Conservation (phyloP, 2,888 invertebrate genomes). For the Seladonia tumulorum region DNA sequence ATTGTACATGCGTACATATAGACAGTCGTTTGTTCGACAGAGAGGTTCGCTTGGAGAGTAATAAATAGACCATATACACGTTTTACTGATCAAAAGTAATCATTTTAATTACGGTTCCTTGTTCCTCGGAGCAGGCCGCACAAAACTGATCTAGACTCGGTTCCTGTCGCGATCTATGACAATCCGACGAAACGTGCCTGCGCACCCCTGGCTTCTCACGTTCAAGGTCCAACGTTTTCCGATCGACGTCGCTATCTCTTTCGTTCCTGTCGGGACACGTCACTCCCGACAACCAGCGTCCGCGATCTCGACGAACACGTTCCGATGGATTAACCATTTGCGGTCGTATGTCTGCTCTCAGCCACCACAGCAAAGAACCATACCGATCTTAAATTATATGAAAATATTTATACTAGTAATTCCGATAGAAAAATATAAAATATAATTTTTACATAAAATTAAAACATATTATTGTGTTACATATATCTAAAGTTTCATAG, state of each 20-base stretch:
- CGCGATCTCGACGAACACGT: neutral
- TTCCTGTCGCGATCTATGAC: neutral
- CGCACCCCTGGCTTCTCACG: slow-evolving; percentile 4
- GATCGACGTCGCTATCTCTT: neutral
- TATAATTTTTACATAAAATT: no score
- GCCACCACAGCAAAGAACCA: no score
- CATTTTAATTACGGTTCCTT: neutral
- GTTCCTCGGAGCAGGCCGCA: neutral
- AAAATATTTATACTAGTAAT: no score
- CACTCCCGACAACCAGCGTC: neutral
- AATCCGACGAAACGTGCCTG: neutral
- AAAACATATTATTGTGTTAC: no score
- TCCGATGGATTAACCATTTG: neutral
- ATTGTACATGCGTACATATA: neutral
- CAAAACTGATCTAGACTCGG: neutral
- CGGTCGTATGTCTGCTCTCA: no score
- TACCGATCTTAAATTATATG: no score
- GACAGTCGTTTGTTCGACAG: neutral
- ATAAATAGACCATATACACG: neutral
- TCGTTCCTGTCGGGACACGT: neutral
- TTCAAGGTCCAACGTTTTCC: neutral
- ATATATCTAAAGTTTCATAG: no score
- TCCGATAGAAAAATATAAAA: no score
- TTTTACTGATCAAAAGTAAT: neutral
- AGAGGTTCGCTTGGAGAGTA: slow-evolving; percentile 4